Conservation (phyloP, 2,888 invertebrate species). For the Tinea pellionella region DNA sequence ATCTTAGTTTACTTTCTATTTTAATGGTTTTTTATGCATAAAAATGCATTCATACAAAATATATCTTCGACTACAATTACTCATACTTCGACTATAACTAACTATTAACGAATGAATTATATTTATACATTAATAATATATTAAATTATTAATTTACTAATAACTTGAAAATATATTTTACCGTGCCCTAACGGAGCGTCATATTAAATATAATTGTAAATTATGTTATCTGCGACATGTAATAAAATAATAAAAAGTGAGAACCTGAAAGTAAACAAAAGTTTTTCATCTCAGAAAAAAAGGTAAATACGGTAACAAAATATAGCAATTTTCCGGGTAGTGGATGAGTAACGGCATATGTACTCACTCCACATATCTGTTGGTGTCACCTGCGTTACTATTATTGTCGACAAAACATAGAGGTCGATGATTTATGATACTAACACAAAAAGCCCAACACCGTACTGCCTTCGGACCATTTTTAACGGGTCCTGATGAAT, state of each 20-base stretch:
- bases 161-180: too few relatives aligned
- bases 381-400: background rate
- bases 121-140: too few relatives aligned
- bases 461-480: background rate
- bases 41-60: too few relatives aligned
- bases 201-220: too few relatives aligned
- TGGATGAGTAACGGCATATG: background rate
- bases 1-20: background rate
- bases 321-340: background rate
- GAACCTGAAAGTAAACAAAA: background rate
- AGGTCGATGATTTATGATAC: background rate
- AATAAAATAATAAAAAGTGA: background rate
- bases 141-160: too few relatives aligned
- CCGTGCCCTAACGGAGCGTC: too few relatives aligned
- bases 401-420: conserved; percentile 1
- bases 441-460: background rate
- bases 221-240: too few relatives aligned
- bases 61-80: too few relatives aligned
- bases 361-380: background rate
- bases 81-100: too few relatives aligned
- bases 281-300: background rate
- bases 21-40: background rate
- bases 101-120: too few relatives aligned
- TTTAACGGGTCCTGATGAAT: conserved; percentile 11
- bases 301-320: background rate